Evolutionary conservation across 2,113 vertebrate genomes (phyloP), one percentile per base, ranked within the genome.

Genomic region (Platycercus adscitus): DNA sequence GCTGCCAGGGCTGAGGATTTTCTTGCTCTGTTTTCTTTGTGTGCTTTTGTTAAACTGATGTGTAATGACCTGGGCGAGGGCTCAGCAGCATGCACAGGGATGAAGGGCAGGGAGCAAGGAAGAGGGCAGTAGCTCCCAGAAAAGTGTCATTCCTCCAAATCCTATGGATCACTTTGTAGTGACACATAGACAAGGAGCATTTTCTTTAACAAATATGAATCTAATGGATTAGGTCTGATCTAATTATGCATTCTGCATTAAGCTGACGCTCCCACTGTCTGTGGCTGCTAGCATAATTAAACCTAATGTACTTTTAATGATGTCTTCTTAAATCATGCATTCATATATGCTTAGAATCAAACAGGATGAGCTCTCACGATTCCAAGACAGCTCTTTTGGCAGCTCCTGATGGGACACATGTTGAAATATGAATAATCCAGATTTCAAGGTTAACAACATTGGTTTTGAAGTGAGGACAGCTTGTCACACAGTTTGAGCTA

Each of bases 251-350:
- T 98, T 97, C 97, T 94, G 92, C 96, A 97, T 96, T 97, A 97
- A 95, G 91, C 91, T 1, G 4, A 64, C 81, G 95, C 84, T 96
- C 92, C 96, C 81, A 91, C 95, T 94, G 96, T 96, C 97, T 97
- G 95, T 6, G 82, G 68, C 96, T 97, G 96, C 95, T 89, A 95
- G 97, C 96, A 97, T 98, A 98, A 98, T 98, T 98, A 98, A 98
- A 97, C 96, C 89, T 98, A 98, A 98, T 98, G 97, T 95, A 95
- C 95, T 98, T 98, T 98, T 98, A 98, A 98, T 97, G 98, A 98
- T 98, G 98, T 97, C 97, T 97, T 97, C 95, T 97, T 98, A 98
- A 97, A 96, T 97, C 95, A 95, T 97, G 93, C 96, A 94, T 97
- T 97, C 97, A 95, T 95, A 96, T 97, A 93, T 49, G 94, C 98